Percentiles rank a stretch among this genome's conserved stretches.
Evolutionary conservation across 2,113 vertebrate species (phyloP).

Genomic region (Anoplopoma fimbria): DNA sequence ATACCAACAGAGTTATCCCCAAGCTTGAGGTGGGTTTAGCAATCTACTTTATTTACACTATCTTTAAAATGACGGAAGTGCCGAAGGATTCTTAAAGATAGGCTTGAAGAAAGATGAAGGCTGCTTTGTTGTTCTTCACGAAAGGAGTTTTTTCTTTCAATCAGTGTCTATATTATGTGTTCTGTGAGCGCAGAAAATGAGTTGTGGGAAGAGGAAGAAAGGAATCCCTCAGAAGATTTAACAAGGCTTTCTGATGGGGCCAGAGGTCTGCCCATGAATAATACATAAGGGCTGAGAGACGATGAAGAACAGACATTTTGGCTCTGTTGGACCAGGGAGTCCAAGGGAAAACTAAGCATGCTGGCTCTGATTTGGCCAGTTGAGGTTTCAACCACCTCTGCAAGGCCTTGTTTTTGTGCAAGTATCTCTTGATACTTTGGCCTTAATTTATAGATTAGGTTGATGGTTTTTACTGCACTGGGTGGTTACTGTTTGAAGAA

Average conservation of each 20-base stretch:
- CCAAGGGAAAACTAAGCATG: constrained; percentile 20
- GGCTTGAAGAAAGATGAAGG: constrained; percentile 42
- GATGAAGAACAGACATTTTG: constrained; percentile 73
- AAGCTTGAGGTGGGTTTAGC: neutral
- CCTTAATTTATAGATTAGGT: constrained; percentile 47
- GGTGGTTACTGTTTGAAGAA: constrained; percentile 51
- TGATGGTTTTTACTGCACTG: constrained; percentile 50
- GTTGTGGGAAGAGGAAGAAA: constrained; percentile 69
- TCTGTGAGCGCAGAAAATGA: constrained; percentile 67
- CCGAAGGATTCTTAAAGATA: constrained; percentile 15
- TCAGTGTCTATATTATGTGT: constrained; percentile 72
- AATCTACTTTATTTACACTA: neutral
- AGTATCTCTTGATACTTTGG: constrained; percentile 41
- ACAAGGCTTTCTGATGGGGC: constrained; percentile 76
- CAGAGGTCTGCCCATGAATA: constrained; percentile 82
- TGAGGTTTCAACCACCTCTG: constrained; percentile 18
- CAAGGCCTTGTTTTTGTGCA: constrained; percentile 27
- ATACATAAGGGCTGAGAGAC: constrained; percentile 64
- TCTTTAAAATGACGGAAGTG: constrained; percentile 3
- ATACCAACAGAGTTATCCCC: neutral
- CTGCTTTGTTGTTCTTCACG: constrained; percentile 47
- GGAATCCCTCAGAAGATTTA: constrained; percentile 78
- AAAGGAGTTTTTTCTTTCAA: constrained; percentile 72
- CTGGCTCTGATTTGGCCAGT: constrained; percentile 36
- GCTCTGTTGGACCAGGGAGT: constrained; percentile 45